Base-by-base conservation (phyloP, 2,113 vertebrate species). In the Cranoglanis bouderius region DNA sequence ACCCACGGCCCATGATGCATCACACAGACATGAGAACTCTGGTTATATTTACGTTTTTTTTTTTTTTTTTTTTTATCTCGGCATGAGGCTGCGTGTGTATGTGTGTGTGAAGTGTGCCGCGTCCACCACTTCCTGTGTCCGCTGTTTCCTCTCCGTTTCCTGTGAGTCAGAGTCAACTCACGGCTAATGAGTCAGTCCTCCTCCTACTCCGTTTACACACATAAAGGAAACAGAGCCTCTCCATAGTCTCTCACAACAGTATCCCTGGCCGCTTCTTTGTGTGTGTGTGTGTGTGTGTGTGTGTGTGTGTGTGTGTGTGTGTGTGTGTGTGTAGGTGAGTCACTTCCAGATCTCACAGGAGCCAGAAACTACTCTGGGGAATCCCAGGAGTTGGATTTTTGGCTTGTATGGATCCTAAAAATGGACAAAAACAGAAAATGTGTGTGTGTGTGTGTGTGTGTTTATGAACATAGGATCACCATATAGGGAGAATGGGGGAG, bases 141-240 rank as follows among this genome's bases (percentile, higher is more conserved):
- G 4, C 55, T 43, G 46, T 57, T 80, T 89, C 74, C 82, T 78
- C n/a, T 78, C 57, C 8, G 24, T 24, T 80, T 89, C 72, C 82
- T 84, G 72, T 89, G 88, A 89, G n/a, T 89, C 88, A 89, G 51
- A 65, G 57, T 88, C 59, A 55, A 67, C 21, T 89, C 83, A 89
- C 29, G 6, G 72, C 32, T 83, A 80, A 67, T 89, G 88, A 89
- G 72, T 89, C 88, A 89, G 46, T 77, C 61, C 81, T 72, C 87
- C 82, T 32, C 51, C 40, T 74, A 65, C 65, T 38, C 49, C 82
- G 49, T 75, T 75, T 84, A 88, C 81, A 88, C 74, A 84, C 82
- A 72, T 53, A 84, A 85, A 84, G 70, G 43, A 84, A 82, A 61
- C 67, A 26, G 38, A 84, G 82, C 32, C 51, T 51, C 59, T 53